A percentile compares a stretch with the other conserved stretches of the same genome.
These are phyloP conservation scores for Drosophila lacicola DNA, from an alignment of 2,888 invertebrate genomes.

Conservation along the genomic window DNA sequence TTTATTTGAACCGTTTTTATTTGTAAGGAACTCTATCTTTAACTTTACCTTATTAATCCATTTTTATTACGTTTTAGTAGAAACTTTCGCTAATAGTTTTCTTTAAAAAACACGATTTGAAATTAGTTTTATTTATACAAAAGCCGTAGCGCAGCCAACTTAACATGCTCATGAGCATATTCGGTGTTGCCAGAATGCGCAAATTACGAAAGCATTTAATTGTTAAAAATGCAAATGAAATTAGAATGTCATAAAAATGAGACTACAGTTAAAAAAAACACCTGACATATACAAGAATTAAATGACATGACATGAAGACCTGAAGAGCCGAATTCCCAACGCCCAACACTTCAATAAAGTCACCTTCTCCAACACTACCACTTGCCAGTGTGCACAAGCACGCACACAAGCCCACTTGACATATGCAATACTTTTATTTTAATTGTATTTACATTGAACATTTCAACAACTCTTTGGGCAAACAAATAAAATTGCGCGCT, in stretches of 20 bases:
- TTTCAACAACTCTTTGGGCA: constrained; percentile 54
- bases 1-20: too few species aligned
- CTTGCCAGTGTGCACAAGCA: neutral
- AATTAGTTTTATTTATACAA: neutral
- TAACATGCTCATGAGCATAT: neutral
- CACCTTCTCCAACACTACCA: neutral
- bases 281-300: neutral
- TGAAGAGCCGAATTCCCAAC: neutral
- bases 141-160: neutral
- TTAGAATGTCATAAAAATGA: neutral
- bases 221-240: neutral
- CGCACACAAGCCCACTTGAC: constrained; percentile 15
- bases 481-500: constrained; percentile 42
- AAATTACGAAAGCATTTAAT: too few species aligned
- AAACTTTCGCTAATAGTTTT: too few species aligned
- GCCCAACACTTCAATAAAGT: constrained; percentile 1
- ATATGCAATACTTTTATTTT: constrained; percentile 33
- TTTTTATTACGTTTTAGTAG: too few species aligned
- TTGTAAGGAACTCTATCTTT: too few species aligned
- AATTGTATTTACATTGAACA: constrained; percentile 25
- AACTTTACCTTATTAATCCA: too few species aligned
- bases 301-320: constrained; percentile 3
- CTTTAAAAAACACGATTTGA: too few species aligned
- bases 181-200: neutral
- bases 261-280: neutral